Percentiles rank a stretch among this genome's conserved stretches.
Conservation (phyloP, 2,888 invertebrate species). For the Morpho deidamia region DNA sequence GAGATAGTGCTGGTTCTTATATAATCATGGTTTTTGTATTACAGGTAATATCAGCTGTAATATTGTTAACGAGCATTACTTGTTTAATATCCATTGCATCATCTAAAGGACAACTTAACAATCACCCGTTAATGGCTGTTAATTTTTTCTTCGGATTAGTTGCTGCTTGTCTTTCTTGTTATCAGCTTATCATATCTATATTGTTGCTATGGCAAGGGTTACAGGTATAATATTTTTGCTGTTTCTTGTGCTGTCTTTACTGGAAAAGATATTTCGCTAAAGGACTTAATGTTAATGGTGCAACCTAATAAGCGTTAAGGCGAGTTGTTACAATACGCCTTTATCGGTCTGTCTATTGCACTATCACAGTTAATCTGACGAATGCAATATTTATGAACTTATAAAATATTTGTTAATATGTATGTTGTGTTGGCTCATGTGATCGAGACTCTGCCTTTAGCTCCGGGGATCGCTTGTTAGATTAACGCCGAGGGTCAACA, state of each 20-base stretch:
- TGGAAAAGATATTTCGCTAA: no score
- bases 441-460: no score
- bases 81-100: background rate
- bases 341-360: no score
- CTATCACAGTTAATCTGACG: no score
- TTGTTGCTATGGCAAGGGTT: slow-evolving; percentile 38
- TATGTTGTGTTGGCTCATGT: no score
- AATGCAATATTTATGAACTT: no score
- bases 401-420: no score
- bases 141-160: slow-evolving; percentile 42
- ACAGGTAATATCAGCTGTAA: slow-evolving; percentile 36
- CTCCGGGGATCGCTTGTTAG: no score
- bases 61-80: slow-evolving; percentile 18
- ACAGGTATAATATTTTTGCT: slow-evolving; percentile 25
- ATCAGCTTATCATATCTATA: slow-evolving; percentile 43
- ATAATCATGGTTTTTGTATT: slow-evolving; percentile 4
- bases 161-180: slow-evolving; percentile 35
- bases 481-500: background rate
- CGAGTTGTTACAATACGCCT: no score
- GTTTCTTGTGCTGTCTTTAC: background rate
- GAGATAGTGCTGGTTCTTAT: no score
- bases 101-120: slow-evolving; percentile 24
- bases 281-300: no score
- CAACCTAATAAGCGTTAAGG: no score
- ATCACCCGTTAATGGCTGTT: slow-evolving; percentile 32